These are phyloP conservation scores for Xerus rutilus DNA, from an alignment of 2,797 vertebrate species.

Conservation along the genomic window DNA sequence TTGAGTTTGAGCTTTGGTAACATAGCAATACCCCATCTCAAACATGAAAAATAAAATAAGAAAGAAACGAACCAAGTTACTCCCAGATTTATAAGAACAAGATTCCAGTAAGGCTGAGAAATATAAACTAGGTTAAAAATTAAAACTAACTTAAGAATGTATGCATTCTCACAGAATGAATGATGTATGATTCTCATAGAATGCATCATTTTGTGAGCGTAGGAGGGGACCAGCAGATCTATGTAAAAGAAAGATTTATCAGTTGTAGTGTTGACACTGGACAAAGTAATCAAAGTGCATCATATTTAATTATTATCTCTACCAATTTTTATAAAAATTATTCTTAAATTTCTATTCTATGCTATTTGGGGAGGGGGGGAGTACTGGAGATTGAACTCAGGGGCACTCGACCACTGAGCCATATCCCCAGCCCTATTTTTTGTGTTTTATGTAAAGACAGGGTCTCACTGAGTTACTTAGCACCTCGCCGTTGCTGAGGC, in stretches of 20 bases:
- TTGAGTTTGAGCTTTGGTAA: too few species aligned
- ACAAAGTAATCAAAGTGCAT: background rate
- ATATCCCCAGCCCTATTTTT: too few species aligned
- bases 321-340: slow-evolving; percentile 58
- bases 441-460: too few species aligned
- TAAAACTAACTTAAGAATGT: slow-evolving; percentile 7
- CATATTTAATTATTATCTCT: background rate
- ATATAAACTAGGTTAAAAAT: background rate
- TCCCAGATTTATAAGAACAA: slow-evolving; percentile 10
- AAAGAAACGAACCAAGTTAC: background rate
- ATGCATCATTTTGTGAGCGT: background rate
- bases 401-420: too few species aligned
- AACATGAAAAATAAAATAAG: background rate
- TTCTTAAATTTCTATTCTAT: slow-evolving; percentile 42
- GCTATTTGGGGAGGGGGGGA: too few species aligned
- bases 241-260: background rate
- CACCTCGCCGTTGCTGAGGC: too few species aligned
- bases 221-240: background rate
- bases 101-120: background rate
- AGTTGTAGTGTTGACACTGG: background rate
- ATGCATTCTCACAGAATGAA: background rate
- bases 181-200: too few species aligned
- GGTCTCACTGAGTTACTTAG: too few species aligned
- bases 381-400: too few species aligned
- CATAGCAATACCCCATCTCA: background rate